phyloP scores from a whole-genome alignment of 1,140 invertebrate species.

The Rhizoglyphus robini region DNA sequence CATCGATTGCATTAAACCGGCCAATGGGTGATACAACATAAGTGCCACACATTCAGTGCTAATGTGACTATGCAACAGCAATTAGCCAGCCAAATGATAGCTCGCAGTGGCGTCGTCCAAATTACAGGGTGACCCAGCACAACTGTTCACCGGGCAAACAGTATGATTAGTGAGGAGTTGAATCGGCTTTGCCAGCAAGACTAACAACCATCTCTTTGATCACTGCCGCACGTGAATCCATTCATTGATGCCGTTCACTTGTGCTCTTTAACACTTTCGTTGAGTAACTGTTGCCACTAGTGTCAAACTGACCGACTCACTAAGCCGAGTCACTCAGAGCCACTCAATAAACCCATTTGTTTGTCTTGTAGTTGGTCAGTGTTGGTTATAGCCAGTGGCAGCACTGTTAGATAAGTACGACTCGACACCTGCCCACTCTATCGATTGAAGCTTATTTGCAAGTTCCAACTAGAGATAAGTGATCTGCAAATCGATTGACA shows the following conservation, averaged over 20 bases:
- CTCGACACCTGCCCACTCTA: constrained; percentile 3
- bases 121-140: background rate
- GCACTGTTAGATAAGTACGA: constrained; percentile 11
- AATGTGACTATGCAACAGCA: constrained; percentile 8
- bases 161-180: constrained; percentile 12
- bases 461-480: background rate
- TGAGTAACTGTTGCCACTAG: too few relatives aligned
- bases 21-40: background rate
- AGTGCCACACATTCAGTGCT: background rate
- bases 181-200: too few relatives aligned
- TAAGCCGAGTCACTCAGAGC: too few relatives aligned
- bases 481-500: too few relatives aligned
- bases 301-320: too few relatives aligned
- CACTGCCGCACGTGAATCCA: too few relatives aligned
- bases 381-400: too few relatives aligned
- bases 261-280: too few relatives aligned
- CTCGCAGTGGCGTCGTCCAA: constrained; percentile 1
- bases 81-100: constrained; percentile 8
- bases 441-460: background rate
- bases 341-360: too few relatives aligned
- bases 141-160: background rate
- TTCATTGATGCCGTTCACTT: too few relatives aligned
- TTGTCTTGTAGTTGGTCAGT: too few relatives aligned
- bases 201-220: too few relatives aligned
- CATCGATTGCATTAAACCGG: background rate